phyloP scores from a whole-genome alignment of 2,113 vertebrate genomes.

The Raphicerus campestris region DNA sequence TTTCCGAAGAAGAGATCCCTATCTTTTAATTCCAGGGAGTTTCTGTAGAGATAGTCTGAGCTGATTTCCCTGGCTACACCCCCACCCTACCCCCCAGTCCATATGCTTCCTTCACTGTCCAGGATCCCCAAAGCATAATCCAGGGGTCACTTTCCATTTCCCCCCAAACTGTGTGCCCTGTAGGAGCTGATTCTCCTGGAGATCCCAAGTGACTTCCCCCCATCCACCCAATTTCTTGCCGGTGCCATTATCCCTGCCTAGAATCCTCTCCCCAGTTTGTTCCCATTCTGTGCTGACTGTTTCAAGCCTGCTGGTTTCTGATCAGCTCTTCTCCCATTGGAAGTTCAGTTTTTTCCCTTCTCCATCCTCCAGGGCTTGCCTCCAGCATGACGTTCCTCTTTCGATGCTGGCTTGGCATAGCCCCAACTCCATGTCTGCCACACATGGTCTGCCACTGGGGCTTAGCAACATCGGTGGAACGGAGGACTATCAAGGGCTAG shows the following conservation, averaged over 20 bases:
- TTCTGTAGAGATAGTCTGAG: background rate
- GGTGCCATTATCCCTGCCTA: background rate
- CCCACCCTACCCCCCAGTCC: background rate
- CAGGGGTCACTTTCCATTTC: background rate
- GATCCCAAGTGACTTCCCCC: background rate
- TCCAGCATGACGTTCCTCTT: background rate
- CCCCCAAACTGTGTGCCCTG: background rate
- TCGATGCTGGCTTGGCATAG: background rate
- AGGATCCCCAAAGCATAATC: background rate
- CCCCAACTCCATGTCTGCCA: background rate
- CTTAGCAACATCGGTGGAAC: background rate
- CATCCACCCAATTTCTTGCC: background rate
- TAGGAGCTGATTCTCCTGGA: background rate
- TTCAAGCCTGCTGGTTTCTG: background rate
- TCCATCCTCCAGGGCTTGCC: background rate
- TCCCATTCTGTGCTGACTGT: background rate
- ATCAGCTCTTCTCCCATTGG: background rate
- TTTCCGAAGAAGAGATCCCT: background rate
- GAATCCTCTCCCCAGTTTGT: background rate
- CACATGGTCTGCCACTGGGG: background rate
- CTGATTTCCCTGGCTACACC: background rate
- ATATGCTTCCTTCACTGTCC: background rate
- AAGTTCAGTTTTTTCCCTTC: background rate
- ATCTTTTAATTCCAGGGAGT: background rate
- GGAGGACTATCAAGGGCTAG: background rate